These are phyloP conservation scores for Conomelus anceps DNA, from an alignment of 2,888 invertebrate genomes.

Conservation along the genomic window DNA sequence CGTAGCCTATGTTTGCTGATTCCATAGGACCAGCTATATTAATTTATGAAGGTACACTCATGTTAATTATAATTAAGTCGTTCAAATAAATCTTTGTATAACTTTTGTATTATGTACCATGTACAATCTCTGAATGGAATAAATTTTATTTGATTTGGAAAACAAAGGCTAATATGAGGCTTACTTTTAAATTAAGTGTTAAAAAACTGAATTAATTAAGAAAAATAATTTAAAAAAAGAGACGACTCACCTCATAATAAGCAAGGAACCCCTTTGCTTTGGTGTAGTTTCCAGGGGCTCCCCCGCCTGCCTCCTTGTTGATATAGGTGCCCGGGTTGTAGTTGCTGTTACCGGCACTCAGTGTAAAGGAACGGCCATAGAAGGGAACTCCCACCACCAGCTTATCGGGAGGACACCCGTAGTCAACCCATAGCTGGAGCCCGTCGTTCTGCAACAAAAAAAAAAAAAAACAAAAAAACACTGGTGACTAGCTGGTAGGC, in stretches of 20 bases:
- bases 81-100: too few species aligned
- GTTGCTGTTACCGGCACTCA: constrained; percentile 74
- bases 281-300: constrained; percentile 76
- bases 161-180: too few species aligned
- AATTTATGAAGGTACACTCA: too few species aligned
- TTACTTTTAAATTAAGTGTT: too few species aligned
- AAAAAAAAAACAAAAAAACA: neutral
- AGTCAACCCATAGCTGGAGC: constrained; percentile 77
- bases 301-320: constrained; percentile 85
- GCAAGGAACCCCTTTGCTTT: constrained; percentile 81
- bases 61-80: neutral
- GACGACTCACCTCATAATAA: constrained; percentile 66
- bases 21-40: too few species aligned
- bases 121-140: too few species aligned
- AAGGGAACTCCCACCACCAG: constrained; percentile 83
- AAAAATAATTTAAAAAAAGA: neutral
- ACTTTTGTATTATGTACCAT: too few species aligned
- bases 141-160: too few species aligned
- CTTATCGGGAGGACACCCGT: constrained; percentile 81
- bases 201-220: too few species aligned
- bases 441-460: constrained; percentile 65
- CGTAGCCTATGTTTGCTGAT: too few species aligned
- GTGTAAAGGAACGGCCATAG: constrained; percentile 78
- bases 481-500: too few species aligned
- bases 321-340: constrained; percentile 79